These are phyloP conservation scores for Spheniscus humboldti DNA, from an alignment of 2,797 vertebrate genomes.

Conservation along the genomic window DNA sequence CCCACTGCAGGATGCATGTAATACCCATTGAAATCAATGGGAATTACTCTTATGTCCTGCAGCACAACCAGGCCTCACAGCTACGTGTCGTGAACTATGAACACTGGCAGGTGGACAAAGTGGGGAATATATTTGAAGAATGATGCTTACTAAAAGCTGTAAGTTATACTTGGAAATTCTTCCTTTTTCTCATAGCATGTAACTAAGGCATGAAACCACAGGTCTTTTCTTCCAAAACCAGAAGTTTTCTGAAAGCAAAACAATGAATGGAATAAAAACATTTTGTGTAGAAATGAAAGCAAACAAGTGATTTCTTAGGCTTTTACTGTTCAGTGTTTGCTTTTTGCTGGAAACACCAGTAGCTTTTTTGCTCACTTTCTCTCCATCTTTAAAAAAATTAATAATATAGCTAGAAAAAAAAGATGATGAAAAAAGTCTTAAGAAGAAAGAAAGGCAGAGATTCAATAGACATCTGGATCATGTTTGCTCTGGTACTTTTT, in stretches of 20 bases:
- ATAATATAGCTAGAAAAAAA: background rate
- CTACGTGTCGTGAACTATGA: background rate
- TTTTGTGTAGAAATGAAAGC: background rate
- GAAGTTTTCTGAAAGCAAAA: background rate
- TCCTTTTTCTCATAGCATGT: background rate
- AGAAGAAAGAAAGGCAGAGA: background rate
- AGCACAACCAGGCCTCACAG: slow-evolving; percentile 42
- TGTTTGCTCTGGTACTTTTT: background rate
- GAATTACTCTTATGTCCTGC: slow-evolving; percentile 42
- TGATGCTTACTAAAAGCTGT: background rate
- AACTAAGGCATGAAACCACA: background rate
- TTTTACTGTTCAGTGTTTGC: background rate
- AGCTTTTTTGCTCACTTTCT: background rate
- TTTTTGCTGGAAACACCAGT: background rate
- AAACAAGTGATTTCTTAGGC: background rate
- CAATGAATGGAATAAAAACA: background rate
- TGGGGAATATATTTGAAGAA: background rate
- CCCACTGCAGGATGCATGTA: slow-evolving; percentile 45
- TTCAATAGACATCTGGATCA: background rate
- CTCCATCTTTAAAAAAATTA: background rate
- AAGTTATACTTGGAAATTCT: background rate
- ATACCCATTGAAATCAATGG: slow-evolving; percentile 47
- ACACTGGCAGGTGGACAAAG: slow-evolving; percentile 24
- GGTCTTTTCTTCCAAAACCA: background rate
- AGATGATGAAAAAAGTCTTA: background rate